Evolutionary conservation across 1,140 invertebrate genomes (phyloP), one percentile per base, ranked within the genome.

Genomic region (Lepidostoma basale): DNA sequence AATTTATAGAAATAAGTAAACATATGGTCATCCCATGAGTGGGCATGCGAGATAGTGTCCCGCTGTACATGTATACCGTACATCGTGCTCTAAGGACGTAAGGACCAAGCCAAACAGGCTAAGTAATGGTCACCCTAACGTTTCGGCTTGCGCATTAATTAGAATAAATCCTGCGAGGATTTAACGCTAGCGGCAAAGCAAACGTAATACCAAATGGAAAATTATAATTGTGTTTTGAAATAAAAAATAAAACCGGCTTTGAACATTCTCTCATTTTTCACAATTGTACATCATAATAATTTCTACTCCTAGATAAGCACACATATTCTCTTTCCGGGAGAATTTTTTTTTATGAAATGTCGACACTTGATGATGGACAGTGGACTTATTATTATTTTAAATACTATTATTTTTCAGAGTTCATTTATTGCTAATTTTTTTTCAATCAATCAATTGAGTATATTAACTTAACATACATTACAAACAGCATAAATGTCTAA

Each of bases 141-240:
- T 28, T 54, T 54, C n/a, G 26, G 49, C 10, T 54, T 54, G 49
- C 49, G 30, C 30, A 54, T 54, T 54, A 54, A 54, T 54, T 54
- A 33, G 30, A 54, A 54, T 54, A 54, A 54, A 54, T 54, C 49
- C 49, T 10, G 12, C 23, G 26, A 54, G 26, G 3, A 28, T 28
- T 54, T 54, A 28, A 14, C 14, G 10, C 3, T 14, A 44, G 36
- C 20, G n/a, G 23, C 26, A 12, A 18, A 12, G 23, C 54, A 18
- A 49, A 49, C 12, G 9, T 20, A 25, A 58, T 33, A 40, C 16
- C 1, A 18, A 33, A 58, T 14, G 54, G 28, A 49, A 22, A 49
- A n/a, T n/a, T n/a, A n/a, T n/a, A n/a, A n/a, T n/a, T n/a, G n/a
- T n/a, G n/a, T n/a, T n/a, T n/a, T n/a, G n/a, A n/a, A n/a, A n/a